These are phyloP conservation scores for Eospalax fontanierii DNA, from an alignment of 2,797 vertebrate species.

Conservation along the genomic window DNA sequence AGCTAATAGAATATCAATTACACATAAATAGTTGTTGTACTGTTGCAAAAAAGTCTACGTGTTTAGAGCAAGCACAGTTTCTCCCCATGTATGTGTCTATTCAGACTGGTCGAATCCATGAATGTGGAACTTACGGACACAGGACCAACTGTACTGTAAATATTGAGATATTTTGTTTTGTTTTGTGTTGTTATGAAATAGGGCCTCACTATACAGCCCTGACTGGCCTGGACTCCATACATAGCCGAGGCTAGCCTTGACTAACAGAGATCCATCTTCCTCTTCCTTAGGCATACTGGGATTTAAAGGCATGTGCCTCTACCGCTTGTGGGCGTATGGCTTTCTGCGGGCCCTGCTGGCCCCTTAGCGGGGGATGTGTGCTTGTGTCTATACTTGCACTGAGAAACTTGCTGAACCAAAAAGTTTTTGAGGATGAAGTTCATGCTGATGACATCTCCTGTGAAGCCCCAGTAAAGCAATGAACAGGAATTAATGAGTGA, in stretches of 20 bases:
- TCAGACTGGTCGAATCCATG: no score
- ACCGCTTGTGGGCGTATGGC: background rate
- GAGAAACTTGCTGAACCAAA: conserved; percentile 47
- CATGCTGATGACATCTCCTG: conserved; percentile 14
- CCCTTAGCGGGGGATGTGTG: background rate
- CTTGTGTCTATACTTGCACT: background rate
- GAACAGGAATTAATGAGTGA: conserved; percentile 72
- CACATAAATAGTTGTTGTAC: background rate
- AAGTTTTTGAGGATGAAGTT: conserved; percentile 21
- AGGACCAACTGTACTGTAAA: background rate
- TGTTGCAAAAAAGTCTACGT: background rate
- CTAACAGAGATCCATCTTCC: no score
- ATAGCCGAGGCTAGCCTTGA: no score
- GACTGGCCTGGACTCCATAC: no score
- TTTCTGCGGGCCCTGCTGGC: conserved; percentile 58
- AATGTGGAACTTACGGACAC: no score
- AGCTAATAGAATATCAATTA: background rate
- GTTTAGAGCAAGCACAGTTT: background rate
- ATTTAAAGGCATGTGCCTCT: no score
- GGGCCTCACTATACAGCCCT: no score
- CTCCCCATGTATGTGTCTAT: background rate
- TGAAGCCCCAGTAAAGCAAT: conserved; percentile 63
- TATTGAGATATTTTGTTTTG: background rate
- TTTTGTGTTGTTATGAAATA: no score
- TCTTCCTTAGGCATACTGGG: no score